A percentile compares a stretch with the other conserved stretches of the same genome.
Conservation (phyloP, 2,797 vertebrate species). For the Pteronotus mesoamericanus region DNA sequence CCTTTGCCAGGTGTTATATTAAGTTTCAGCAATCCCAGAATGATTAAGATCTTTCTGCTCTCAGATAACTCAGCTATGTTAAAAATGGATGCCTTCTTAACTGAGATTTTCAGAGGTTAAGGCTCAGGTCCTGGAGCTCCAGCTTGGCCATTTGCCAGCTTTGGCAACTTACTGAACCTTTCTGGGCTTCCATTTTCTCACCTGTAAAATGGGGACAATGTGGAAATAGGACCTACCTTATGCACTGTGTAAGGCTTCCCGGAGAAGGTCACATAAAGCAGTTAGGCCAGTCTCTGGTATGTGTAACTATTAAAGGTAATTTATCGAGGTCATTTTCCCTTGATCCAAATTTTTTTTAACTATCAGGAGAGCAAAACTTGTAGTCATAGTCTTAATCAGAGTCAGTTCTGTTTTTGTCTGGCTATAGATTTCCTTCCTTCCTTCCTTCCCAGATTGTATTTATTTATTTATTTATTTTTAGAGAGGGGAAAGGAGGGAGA, state of each 20-base stretch:
- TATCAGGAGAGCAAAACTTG: neutral
- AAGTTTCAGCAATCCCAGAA: neutral
- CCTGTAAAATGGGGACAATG: neutral
- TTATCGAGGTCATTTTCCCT: neutral
- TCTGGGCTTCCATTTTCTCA: neutral
- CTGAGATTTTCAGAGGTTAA: neutral
- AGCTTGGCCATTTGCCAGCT: neutral
- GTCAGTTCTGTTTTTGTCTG: neutral
- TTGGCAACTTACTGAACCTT: neutral
- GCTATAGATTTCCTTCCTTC: neutral
- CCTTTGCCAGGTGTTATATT: neutral
- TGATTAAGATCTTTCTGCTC: neutral
- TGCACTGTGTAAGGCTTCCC: neutral
- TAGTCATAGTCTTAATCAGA: neutral
- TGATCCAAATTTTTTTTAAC: neutral
- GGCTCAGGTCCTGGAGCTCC: neutral
- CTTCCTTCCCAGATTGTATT: too few relatives aligned
- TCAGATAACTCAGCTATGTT: neutral
- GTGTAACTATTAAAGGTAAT: accelerated
- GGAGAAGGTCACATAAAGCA: neutral
- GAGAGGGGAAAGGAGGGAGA: neutral
- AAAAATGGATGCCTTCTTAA: neutral
- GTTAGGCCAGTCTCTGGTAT: accelerated
- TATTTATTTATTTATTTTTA: neutral
- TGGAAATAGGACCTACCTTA: neutral